phyloP scores from a whole-genome alignment of 2,797 vertebrate species.

The Mormyrops attenuatus region DNA sequence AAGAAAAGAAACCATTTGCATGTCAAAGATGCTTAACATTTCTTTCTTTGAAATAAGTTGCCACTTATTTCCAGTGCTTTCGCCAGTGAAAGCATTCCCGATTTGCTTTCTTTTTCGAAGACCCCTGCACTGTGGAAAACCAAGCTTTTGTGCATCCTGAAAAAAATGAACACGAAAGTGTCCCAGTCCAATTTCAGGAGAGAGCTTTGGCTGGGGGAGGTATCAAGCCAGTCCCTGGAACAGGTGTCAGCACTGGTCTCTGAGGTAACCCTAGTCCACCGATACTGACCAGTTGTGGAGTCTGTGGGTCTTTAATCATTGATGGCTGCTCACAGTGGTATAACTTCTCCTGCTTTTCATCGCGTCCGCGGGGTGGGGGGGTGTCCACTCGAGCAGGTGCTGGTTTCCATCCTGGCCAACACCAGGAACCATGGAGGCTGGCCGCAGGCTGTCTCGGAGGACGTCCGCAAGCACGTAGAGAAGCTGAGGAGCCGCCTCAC shows the following conservation, averaged over 20 bases:
- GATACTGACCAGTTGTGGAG: background rate
- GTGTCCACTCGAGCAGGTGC: slow-evolving; percentile 45
- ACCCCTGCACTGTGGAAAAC: slow-evolving; percentile 56
- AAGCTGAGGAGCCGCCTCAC: slow-evolving; percentile 55
- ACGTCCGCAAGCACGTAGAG: slow-evolving; percentile 56
- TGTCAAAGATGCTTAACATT: slow-evolving; percentile 1
- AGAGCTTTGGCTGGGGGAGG: slow-evolving; percentile 56
- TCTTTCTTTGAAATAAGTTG: slow-evolving; percentile 60
- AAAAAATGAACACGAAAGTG: slow-evolving; percentile 53
- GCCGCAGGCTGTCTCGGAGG: slow-evolving; percentile 56
- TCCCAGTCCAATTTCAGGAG: slow-evolving; percentile 46
- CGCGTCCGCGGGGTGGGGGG: background rate
- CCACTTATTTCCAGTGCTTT: slow-evolving; percentile 72
- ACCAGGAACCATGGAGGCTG: slow-evolving; percentile 60
- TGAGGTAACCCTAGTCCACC: slow-evolving; percentile 49
- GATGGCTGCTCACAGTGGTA: background rate
- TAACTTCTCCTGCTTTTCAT: background rate
- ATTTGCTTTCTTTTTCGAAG: slow-evolving; percentile 55
- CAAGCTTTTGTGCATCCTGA: slow-evolving; percentile 63
- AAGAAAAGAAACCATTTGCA: background rate
- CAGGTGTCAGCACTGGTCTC: slow-evolving; percentile 66
- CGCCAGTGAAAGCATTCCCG: slow-evolving; percentile 64
- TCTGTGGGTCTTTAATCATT: background rate
- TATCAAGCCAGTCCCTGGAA: slow-evolving; percentile 62
- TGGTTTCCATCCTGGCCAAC: slow-evolving; percentile 60